Evolutionary conservation across 2,888 invertebrate species (phyloP), one percentile per base, ranked within the genome.

Genomic region (Serripes groenlandicus): DNA sequence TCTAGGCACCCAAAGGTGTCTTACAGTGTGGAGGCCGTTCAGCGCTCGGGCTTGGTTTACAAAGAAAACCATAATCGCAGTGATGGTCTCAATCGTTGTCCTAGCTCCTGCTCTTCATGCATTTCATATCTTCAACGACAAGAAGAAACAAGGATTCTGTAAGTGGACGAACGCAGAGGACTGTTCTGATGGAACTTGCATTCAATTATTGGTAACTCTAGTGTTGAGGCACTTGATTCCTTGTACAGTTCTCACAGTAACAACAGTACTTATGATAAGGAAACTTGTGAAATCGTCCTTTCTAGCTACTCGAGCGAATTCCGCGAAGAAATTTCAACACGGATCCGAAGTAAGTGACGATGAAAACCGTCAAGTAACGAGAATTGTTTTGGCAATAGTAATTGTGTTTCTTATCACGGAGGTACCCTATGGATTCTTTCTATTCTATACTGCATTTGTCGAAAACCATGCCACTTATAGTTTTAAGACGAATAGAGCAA

Each of bases 361-460:
- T 11, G 62, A 62, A 21, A 69, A 69, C n/a, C 49, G 69, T 3
- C 28, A 23, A 28, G 28, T 28, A 18, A 52, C 69, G 3, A 69
- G 23, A 49, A 30, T 69, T n/a, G 69, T 69, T 9, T 52, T 23
- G 9, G 69, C 52, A 1, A 69, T 69, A 3, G 49, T 52, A 1
- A 52, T 69, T 32, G 69, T 49, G 4, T 69, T 69, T 30, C 28
- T 69, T 3, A 35, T 69, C 1, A 28, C 69, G 18, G 69, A 69
- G n/a, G 30, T 69, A 9, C 69, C 69, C 3, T 69, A 69, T 30
- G 49, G 28, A 21, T 9, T 42, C 15, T 69, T 69, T 49, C 49
- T 69, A 21, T 5, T 49, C 3, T 69, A 69, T 26, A 28, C 52
- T 15, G 9, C 11, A 1, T 26, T 30, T 1, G 9, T 23, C 28